Base-by-base conservation (phyloP, 2,888 invertebrate genomes). In the Trilocha varians region DNA sequence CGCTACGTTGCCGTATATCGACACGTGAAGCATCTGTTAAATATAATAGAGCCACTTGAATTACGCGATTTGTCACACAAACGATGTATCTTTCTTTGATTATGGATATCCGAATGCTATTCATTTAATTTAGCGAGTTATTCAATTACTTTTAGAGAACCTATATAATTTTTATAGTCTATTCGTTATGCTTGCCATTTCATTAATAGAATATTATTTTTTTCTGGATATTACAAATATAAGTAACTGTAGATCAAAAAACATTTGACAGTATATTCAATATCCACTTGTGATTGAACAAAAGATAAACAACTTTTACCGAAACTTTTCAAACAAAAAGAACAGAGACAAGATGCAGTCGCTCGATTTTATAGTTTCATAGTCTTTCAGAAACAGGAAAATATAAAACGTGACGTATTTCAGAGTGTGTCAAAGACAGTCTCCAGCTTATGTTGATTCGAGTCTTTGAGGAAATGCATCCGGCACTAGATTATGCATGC, bases 1-100 rank as follows among this genome's bases (percentile, higher is more conserved):
- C 65, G 65, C 72, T 69, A 62, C 72, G 76, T 76, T 78, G 78
- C 72, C 68, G 70, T 72, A 72, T 68, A 75, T 77, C 73, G 73
- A 71, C 73, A 76, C 67, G 67, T 70, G 66, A 69, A 74, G 70
- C 65, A 71, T 71, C 73, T 69, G 72, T 74, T 74, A 70, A 69
- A 25, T 4, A 25, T 25, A 25, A 25, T 25, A 25, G 25, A 25
- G 25, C 8, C 25, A 25, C 25, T 25, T 25, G 25, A 25, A 25
- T 25, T 25, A 25, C 25, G 11, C 25, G 3, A 25, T 25, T 25
- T 25, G 25, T 25, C 25, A 25, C 25, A 25, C 25, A 25, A 25
- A 25, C 8, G 25, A 25, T 25, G 11, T 9, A 11, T 25, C 25
- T 0, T 25, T 25, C 25, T 25, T 25, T 25, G 25, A 25, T 25